Evolutionary conservation across 2,113 vertebrate genomes (phyloP), one percentile per base, ranked within the genome.

Genomic region (Puma concolor): DNA sequence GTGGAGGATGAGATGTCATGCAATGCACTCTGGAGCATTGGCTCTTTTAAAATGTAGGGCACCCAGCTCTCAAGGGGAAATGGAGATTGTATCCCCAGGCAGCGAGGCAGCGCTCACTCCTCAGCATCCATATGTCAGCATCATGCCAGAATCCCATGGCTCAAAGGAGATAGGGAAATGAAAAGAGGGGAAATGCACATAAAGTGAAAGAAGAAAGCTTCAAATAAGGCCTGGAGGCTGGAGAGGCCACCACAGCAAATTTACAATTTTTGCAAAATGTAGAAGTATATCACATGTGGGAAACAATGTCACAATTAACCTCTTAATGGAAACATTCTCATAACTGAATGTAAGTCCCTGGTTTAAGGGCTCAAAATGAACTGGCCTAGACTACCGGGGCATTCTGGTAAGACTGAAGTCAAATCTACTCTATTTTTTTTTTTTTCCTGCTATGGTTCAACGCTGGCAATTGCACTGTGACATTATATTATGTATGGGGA

Each of bases 301-400:
- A 84, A 89, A 17, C 7, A 41, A 5, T 36, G 17, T 87, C 29
- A 69, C 31, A 86, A 82, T 95, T 95, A 60, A 94, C 33, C 33
- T 80, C 69, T 57, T 79, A 71, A 48, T 17, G 38, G 41, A 89
- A 57, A 13, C 16, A 60, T 60, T 91, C 66, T 93, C 31, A n/a
- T 86, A 63, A 67, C 57, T 41, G 21, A 72, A 91, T 69, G 92
- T 86, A 82, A 82, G 77, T 60, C 88, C 13, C 16, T 27, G 86
- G 72, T 54, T 57, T 74, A 94, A 93, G 38, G 6, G 41, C 38
- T 85, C 36, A 21, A 19, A 74, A 57, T 71, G 81, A 63, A 91
- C 44, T 41, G 5, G 33, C 15, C 33, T 4, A 66, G 57, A 66
- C 33, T 54, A 27, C 10, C 1, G 1, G 1, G 29, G n/a, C 7